A percentile compares a stretch with the other conserved stretches of the same genome.
Evolutionary conservation across 2,888 invertebrate genomes (phyloP).

Genomic region (Cinara cedri): DNA sequence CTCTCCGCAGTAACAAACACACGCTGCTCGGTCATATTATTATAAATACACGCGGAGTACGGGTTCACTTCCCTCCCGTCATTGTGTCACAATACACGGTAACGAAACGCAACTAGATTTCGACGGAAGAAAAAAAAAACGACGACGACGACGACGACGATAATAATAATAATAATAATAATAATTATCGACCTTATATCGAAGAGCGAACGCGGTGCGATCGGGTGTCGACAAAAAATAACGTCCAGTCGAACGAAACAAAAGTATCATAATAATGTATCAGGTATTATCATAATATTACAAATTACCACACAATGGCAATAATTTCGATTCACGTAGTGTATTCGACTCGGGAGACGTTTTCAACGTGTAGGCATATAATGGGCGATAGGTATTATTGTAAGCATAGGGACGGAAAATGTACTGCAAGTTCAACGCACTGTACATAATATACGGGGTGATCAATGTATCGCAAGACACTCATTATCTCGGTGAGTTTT

Average conservation of each 20-base stretch:
- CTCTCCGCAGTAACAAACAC: no score
- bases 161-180: not conserved
- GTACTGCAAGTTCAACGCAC: constrained; percentile 9
- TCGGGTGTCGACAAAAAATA: constrained; percentile 17
- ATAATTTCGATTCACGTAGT: constrained; percentile 14
- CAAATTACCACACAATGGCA: constrained; percentile 43
- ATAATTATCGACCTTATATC: no score
- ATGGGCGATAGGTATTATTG: not conserved
- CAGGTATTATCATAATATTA: constrained; percentile 12
- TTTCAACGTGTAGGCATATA: not conserved
- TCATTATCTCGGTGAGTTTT: no score
- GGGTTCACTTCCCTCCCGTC: constrained; percentile 3
- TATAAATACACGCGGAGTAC: not conserved
- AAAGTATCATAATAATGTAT: not conserved
- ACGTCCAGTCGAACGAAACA: constrained; percentile 1
- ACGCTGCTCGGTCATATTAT: not conserved
- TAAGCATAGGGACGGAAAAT: constrained; percentile 1
- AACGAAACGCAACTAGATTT: not conserved
- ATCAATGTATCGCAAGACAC: no score
- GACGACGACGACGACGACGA: not conserved
- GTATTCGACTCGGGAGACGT: not conserved
- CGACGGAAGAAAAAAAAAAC: not conserved
- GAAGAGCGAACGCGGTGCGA: no score
- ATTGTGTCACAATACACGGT: not conserved
- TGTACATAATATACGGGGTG: not conserved